Percentiles rank a stretch among this genome's conserved stretches.
phyloP scores from a whole-genome alignment of 2,113 vertebrate genomes.

The Zosterops japonicus region DNA sequence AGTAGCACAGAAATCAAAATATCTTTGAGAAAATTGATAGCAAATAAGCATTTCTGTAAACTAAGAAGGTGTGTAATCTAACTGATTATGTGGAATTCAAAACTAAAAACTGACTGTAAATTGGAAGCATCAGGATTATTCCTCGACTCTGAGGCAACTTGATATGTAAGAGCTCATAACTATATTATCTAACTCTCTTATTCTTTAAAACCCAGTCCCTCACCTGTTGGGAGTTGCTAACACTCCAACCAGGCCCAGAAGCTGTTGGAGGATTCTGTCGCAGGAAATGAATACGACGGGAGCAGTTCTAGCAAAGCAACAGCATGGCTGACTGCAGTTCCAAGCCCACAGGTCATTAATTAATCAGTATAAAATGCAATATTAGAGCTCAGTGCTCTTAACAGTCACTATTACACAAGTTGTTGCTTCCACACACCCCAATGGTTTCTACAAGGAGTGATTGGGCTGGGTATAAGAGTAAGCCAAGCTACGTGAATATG shows the following conservation, averaged over 20 bases:
- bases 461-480: background rate
- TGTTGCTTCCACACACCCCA: background rate
- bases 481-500: accelerated
- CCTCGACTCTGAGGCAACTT: background rate
- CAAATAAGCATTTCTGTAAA: background rate
- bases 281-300: background rate
- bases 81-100: background rate
- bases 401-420: background rate
- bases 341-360: background rate
- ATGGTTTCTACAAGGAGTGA: background rate
- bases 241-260: background rate
- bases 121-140: background rate
- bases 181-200: background rate
- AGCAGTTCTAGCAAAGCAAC: background rate
- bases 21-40: background rate
- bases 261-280: background rate
- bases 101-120: background rate
- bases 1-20: background rate
- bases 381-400: background rate
- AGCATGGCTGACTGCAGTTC: background rate
- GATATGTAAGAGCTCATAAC: background rate
- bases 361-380: background rate
- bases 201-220: background rate
- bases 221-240: background rate
- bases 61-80: background rate